A percentile compares a stretch with the other conserved stretches of the same genome.
Conservation (phyloP, 2,113 vertebrate genomes). For the Pheucticus melanocephalus region DNA sequence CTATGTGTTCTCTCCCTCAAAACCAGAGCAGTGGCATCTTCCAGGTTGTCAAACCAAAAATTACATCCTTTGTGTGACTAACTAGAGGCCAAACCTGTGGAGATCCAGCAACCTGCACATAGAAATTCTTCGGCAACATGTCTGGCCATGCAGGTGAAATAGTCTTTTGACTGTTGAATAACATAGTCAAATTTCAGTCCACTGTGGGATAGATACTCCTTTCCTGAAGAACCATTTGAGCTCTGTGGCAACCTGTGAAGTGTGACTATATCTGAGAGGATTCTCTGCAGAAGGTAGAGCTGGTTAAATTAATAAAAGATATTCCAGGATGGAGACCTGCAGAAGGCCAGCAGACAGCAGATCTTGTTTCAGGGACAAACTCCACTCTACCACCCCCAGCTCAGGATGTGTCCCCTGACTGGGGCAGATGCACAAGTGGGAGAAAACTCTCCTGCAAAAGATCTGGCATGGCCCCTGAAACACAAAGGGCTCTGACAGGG, state of each 20-base stretch:
- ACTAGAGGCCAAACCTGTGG: neutral
- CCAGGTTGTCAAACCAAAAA: neutral
- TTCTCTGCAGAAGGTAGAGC: neutral
- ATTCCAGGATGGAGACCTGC: neutral
- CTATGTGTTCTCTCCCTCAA: neutral
- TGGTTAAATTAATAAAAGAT: neutral
- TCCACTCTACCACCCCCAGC: neutral
- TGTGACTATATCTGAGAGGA: neutral
- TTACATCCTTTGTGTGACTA: neutral
- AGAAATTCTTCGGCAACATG: neutral
- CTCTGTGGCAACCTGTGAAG: neutral
- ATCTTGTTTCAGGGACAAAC: neutral
- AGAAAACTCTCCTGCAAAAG: neutral
- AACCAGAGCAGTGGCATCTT: rapidly evolving
- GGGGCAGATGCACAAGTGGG: rapidly evolving
- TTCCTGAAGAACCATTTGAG: neutral
- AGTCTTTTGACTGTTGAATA: neutral
- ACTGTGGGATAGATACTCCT: neutral
- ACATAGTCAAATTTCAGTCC: neutral
- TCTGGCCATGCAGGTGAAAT: neutral
- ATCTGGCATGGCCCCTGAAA: neutral
- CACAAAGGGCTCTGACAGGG: neutral
- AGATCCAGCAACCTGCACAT: neutral
- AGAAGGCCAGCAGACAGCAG: neutral
- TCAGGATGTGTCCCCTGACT: neutral